A percentile compares a stretch with the other conserved stretches of the same genome.
Evolutionary conservation across 2,888 invertebrate genomes (phyloP).

Genomic region (Gibbula magus): DNA sequence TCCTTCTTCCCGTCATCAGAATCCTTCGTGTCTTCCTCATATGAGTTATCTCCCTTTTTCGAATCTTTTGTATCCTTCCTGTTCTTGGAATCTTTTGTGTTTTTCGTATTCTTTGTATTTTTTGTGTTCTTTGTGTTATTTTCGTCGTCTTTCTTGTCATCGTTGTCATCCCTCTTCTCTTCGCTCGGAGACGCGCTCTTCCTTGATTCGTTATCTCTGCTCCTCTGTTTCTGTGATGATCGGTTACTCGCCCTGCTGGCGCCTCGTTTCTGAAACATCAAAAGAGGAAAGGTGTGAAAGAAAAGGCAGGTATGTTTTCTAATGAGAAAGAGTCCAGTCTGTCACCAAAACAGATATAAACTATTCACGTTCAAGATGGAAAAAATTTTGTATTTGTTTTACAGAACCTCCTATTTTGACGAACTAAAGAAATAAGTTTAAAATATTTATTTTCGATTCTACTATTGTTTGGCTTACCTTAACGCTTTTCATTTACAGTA

Average conservation of each 20-base stretch:
- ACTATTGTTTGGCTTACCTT: too few relatives aligned
- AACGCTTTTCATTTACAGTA: too few relatives aligned
- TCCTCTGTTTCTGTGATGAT: not conserved
- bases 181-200: not conserved
- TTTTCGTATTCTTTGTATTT: constrained; percentile 13
- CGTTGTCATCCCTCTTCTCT: constrained; percentile 10
- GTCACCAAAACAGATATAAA: too few relatives aligned
- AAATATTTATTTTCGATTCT: too few relatives aligned
- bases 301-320: too few relatives aligned
- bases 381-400: too few relatives aligned
- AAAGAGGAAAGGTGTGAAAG: not conserved
- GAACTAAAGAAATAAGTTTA: too few relatives aligned
- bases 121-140: constrained; percentile 13
- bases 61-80: constrained; percentile 2
- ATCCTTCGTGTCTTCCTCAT: constrained; percentile 18
- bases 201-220: not conserved
- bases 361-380: too few relatives aligned
- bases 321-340: too few relatives aligned
- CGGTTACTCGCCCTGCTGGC: not conserved
- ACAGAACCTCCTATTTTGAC: too few relatives aligned
- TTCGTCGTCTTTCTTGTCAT: not conserved
- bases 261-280: not conserved
- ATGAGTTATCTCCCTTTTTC: constrained; percentile 8
- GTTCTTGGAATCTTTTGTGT: constrained; percentile 14
- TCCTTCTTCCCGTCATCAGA: constrained; percentile 14